A percentile compares a stretch with the other conserved stretches of the same genome.
Evolutionary conservation across 2,113 vertebrate species (phyloP).

Genomic region (Terrapene triunguis): DNA sequence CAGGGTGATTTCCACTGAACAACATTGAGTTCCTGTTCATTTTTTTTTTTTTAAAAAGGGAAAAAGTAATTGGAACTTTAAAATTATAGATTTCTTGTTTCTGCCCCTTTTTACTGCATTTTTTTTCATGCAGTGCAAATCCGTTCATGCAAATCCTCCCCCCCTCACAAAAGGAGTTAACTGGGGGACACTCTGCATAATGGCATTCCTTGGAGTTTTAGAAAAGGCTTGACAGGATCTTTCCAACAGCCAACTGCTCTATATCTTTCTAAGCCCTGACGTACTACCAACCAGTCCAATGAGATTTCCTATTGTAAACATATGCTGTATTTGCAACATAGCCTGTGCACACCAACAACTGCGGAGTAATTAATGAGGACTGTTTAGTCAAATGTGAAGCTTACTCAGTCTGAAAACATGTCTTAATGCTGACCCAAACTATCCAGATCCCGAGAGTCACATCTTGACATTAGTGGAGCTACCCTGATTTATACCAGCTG

Average conservation of each 20-base stretch:
- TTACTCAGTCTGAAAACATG: neutral
- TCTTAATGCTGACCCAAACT: neutral
- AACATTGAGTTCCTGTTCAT: neutral
- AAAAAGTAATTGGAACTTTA: neutral
- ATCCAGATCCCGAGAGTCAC: neutral
- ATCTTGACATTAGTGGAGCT: rapidly evolving
- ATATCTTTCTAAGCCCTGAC: rapidly evolving
- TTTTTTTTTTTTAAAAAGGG: neutral
- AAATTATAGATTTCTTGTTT: neutral
- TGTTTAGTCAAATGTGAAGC: neutral
- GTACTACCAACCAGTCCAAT: rapidly evolving
- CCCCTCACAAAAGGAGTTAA: rapidly evolving
- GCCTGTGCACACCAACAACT: neutral
- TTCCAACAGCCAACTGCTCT: rapidly evolving
- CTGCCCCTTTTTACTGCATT: rapidly evolving
- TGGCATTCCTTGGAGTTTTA: neutral
- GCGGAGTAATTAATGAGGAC: rapidly evolving
- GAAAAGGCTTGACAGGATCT: neutral
- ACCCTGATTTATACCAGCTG: neutral
- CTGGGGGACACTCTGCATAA: neutral
- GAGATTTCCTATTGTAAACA: neutral
- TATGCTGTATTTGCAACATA: neutral
- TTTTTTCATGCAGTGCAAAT: neutral
- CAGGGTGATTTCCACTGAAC: neutral
- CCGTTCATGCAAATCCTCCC: neutral